A percentile compares a stretch with the other conserved stretches of the same genome.
These are phyloP conservation scores for Poeciliopsis turrubarensis DNA, from an alignment of 2,113 vertebrate species.

Conservation along the genomic window DNA sequence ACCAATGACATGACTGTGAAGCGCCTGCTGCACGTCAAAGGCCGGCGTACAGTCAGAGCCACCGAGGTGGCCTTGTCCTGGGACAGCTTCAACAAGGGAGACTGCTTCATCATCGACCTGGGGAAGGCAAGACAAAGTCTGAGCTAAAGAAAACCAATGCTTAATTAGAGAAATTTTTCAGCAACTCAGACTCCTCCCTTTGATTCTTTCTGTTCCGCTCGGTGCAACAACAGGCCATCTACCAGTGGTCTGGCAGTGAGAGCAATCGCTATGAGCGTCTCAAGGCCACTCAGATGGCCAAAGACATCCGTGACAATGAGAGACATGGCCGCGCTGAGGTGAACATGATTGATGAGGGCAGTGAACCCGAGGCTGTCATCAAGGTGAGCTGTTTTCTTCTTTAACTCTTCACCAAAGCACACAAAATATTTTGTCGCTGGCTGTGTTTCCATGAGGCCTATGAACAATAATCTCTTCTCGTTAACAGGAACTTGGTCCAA, in stretches of 20 bases:
- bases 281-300: conserved; percentile 72
- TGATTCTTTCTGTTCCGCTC: not conserved
- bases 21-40: conserved; percentile 75
- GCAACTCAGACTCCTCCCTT: not conserved
- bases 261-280: conserved; percentile 72
- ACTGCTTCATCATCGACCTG: conserved; percentile 81
- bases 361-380: conserved; percentile 66
- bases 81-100: conserved; percentile 77
- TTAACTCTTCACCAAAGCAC: not conserved
- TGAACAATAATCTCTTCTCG: not conserved
- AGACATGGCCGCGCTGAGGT: conserved; percentile 62
- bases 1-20: conserved; percentile 48
- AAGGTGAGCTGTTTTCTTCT: conserved; percentile 48
- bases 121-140: conserved; percentile 66
- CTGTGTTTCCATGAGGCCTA: not conserved
- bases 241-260: conserved; percentile 75
- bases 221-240: conserved; percentile 66
- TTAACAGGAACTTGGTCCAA: conserved; percentile 74
- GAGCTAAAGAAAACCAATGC: not conserved
- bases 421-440: not conserved
- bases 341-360: conserved; percentile 62
- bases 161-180: not conserved
- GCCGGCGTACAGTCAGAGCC: conserved; percentile 66
- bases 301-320: conserved; percentile 77
- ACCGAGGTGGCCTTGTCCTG: conserved; percentile 66